A percentile compares a stretch with the other conserved stretches of the same genome.
Conservation (phyloP, 2,888 invertebrate genomes). For the Phyllotreta cruciferae region DNA sequence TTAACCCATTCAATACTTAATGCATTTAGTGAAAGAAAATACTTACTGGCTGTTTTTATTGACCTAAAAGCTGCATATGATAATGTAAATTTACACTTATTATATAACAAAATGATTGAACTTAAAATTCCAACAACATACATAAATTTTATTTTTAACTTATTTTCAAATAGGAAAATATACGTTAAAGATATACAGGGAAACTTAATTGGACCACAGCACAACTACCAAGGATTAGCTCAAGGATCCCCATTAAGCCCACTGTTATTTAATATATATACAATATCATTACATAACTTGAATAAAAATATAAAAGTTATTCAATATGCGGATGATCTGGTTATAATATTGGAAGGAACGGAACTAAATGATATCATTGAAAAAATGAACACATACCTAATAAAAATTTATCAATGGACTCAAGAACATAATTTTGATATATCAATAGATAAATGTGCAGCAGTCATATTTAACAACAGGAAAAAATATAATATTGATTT, state of each 20-base stretch:
- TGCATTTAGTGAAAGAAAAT: slow-evolving; percentile 2
- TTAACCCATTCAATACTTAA: neutral
- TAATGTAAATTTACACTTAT: slow-evolving; percentile 12
- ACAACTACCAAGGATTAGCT: neutral
- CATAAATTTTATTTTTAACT: slow-evolving; percentile 3
- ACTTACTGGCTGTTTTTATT: neutral
- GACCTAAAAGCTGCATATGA: slow-evolving; percentile 26
- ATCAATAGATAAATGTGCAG: slow-evolving; percentile 15
- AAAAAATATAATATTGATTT: neutral
- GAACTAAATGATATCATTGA: neutral
- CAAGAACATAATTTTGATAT: slow-evolving; percentile 18
- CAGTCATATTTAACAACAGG: slow-evolving; percentile 28
- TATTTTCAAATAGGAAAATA: slow-evolving; percentile 6
- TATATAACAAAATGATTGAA: slow-evolving; percentile 7
- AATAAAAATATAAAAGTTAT: slow-evolving; percentile 16
- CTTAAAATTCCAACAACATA: slow-evolving; percentile 1
- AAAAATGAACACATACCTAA: slow-evolving; percentile 22
- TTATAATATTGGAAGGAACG: neutral
- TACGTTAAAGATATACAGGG: slow-evolving; percentile 11
- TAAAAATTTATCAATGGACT: slow-evolving; percentile 16
- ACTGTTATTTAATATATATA: slow-evolving; percentile 1
- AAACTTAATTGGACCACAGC: slow-evolving; percentile 5
- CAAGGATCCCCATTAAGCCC: slow-evolving; percentile 6
- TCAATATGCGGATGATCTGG: slow-evolving; percentile 30
- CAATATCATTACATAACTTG: neutral